Conservation (phyloP, 2,797 vertebrate species). For the Luscinia megarhynchos region DNA sequence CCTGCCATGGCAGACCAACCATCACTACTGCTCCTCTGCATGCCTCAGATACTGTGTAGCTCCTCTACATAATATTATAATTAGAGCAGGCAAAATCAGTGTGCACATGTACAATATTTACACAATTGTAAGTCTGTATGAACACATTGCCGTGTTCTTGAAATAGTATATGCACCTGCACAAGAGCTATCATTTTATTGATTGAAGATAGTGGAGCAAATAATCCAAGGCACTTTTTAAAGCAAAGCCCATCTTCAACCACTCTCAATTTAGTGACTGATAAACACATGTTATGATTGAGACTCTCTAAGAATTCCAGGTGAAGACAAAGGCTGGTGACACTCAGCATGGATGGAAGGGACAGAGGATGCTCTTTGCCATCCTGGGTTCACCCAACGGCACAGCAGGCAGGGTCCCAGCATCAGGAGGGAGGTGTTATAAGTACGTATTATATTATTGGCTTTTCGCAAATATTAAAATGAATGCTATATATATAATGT, state of each 20-base stretch:
- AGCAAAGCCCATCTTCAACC: not conserved
- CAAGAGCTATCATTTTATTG: not conserved
- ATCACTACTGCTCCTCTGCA: accelerated
- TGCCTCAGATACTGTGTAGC: accelerated
- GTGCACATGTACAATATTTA: accelerated
- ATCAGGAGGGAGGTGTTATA: not conserved
- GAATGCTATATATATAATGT: too few species aligned
- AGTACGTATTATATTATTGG: too few species aligned
- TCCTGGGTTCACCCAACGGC: not conserved
- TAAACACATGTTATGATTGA: accelerated
- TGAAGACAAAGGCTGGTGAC: not conserved
- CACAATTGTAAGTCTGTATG: not conserved
- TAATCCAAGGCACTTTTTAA: not conserved
- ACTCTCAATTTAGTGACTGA: accelerated
- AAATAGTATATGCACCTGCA: not conserved
- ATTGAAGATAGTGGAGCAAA: not conserved
- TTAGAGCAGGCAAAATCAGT: not conserved
- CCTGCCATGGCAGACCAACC: not conserved
- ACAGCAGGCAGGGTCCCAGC: not conserved
- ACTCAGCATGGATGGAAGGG: not conserved
- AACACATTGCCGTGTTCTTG: not conserved
- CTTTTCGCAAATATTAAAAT: too few species aligned
- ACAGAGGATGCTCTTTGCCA: not conserved
- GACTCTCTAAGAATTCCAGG: not conserved
- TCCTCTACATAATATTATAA: not conserved